Evolutionary conservation across 2,797 vertebrate species (phyloP), one percentile per base, ranked within the genome.

Genomic region (Chelidonichthys spinosus): DNA sequence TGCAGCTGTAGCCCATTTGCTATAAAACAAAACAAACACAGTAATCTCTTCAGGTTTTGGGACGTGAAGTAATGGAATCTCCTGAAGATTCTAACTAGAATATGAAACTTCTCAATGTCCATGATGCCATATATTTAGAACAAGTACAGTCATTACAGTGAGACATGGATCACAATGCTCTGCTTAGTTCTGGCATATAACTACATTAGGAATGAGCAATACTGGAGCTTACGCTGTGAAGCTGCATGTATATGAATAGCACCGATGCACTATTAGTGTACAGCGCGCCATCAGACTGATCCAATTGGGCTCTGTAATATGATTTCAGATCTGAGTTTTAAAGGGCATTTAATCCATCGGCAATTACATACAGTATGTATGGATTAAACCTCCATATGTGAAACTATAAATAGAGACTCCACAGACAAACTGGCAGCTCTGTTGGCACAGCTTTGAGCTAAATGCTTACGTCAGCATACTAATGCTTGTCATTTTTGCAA

Each of bases 101-200:
- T 52, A 62, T 32, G 47, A 69, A 79, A 46, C 52, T 46, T 77
- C 70, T 81, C 72, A 79, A 11, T 82, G 68, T 74, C 59, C 67
- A 40, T 36, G 63, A 62, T 68, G 79, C 69, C 79, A 76, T 83
- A 79, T 79, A 83, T 79, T 79, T 82, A 87, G 72, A 17, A 49
- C 1, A 3, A 33, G 43, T 39, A 33, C 58, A 47, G 52, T 7
- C 59, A 40, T 58, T 33, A 6, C 44, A 69, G 18, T 15, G 40
- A 65, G 67, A 63, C 46, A 61, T 52, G 39, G 25, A 66, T 46
- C 65, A 59, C 46, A 44, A 9, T 37, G 67, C 60, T 58, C n/a
- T 1, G 4, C 36, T 78, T 10, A 37, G 49, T 36, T 65, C 37
- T 50, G 37, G 1, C 62, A 46, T 18, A 6, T 65, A 62, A 40